Evolutionary conservation across 1,140 invertebrate species (phyloP), one percentile per base, ranked within the genome.

Genomic region (Drosophila leontia): DNA sequence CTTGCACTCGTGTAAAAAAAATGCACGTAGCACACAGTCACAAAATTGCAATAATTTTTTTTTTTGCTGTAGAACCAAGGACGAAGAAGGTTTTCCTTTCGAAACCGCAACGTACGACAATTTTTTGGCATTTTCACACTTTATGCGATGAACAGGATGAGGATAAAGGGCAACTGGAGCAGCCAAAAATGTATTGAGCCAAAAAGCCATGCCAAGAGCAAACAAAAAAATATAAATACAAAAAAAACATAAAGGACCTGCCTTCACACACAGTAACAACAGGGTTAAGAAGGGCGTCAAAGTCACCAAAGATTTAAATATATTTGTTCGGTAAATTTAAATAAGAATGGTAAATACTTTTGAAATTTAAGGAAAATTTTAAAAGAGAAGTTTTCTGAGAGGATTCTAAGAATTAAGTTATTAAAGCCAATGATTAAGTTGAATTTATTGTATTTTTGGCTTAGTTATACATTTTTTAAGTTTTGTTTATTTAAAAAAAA

Each of bases 121-220:
- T 87, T 87, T 82, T 82, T 83, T 82, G 76, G 67, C 80, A 87
- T 83, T 87, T 87, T 87, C 83, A 87, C 83, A 86, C 83, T 80
- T 76, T 86, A 80, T 84, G 77, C 70, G 39, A 65, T 68, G 51
- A 60, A 55, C 64, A 58, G 75, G 37, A 69, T 56, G 74, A 41
- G 48, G 67, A 76, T 69, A 39, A 50, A 59, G 42, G 44, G 61
- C 47, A 51, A 75, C 50, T 53, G 35, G 39, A 58, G 61, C 74
- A 61, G 63, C 41, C 45, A 57, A 47, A 50, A 60, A 60, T 55
- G 45, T 70, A 53, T 50, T 42, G 44, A 57, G 41, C 42, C 35
- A 62, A 65, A 65, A 65, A 62, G 62, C 39, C 32, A 62, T 44
- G 39, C 57, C 56, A 64, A 64, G 59, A 34, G 17, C 17, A 7